Base-by-base conservation (phyloP, 2,888 invertebrate genomes). In the Caenorhabditis uteleia region DNA sequence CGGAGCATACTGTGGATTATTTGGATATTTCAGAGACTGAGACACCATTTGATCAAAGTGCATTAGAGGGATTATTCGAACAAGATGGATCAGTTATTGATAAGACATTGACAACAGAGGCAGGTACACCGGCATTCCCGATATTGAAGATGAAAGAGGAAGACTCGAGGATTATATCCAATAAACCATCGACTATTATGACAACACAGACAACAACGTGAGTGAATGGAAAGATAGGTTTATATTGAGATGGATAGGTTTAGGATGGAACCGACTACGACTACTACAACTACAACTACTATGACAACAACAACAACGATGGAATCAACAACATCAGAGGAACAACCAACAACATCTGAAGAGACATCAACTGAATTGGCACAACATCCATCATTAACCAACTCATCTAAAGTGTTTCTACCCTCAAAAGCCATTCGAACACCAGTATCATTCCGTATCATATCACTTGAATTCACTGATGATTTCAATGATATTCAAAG, bases 41-140 rank as follows among this genome's bases (percentile, higher is more conserved):
- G 31, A 61, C 61, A 3, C 64, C 64, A 31, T 64, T 64, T 21
- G 64, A 64, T 50, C 57, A 64, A 20, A 49, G 48, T 36, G 64
- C 58, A 16, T 34, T 64, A 0, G 57, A 57, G 10, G 57, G 57
- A 25, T 45, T 64, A n/a, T 64, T 64, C 21, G 64, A 64, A 21
- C 58, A 53, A 18, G 64, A 64, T 36, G 64, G 64, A 48, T 58
- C 57, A 38, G 53, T 64, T 23, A 53, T 64, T n/a, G 64, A 64
- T 23, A 25, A 48, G 12, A 43, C 49, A 2, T 6, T 54, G 25
- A 25, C 48, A 16, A 47, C 40, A 26, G n/a, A 47, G n/a, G 38
- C 16, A 2, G 51, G 48, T 38, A 38, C 57, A 3, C 64, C 64
- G 20, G 54, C 64, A 6, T 64, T 64, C 26, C 64, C 64, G 21